Evolutionary conservation across 1,140 invertebrate genomes (phyloP).

Genomic region (Pseudomyrmex sp.): DNA sequence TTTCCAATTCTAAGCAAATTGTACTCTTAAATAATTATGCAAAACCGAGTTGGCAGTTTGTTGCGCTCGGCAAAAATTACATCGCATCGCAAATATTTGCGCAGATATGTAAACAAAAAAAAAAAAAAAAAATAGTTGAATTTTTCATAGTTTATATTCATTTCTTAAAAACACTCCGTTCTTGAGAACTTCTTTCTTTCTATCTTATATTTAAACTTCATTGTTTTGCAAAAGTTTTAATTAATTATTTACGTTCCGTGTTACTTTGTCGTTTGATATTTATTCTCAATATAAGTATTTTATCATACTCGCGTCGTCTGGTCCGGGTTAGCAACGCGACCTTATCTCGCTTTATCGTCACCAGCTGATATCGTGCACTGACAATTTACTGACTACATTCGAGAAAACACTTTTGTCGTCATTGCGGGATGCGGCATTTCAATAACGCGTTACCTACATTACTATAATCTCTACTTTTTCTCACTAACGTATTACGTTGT

Average conservation of each 20-base stretch:
- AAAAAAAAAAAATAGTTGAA: background rate
- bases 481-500: background rate
- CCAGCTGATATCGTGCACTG: background rate
- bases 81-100: background rate
- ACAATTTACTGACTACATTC: background rate
- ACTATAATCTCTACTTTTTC: slow-evolving; percentile 10
- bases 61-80: background rate
- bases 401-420: background rate
- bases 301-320: background rate
- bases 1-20: slow-evolving; percentile 4
- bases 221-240: no score
- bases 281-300: background rate
- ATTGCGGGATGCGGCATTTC: background rate
- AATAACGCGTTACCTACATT: background rate
- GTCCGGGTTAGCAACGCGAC: background rate
- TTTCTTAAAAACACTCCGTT: background rate
- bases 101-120: background rate
- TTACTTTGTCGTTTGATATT: slow-evolving; percentile 3
- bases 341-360: background rate
- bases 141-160: background rate
- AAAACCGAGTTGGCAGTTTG: background rate
- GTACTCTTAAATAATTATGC: slow-evolving; percentile 27
- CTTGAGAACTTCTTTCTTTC: background rate
- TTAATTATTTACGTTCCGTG: background rate
- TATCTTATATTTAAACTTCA: background rate